phyloP scores from a whole-genome alignment of 2,888 invertebrate species.

The Ferrisia virgata region DNA sequence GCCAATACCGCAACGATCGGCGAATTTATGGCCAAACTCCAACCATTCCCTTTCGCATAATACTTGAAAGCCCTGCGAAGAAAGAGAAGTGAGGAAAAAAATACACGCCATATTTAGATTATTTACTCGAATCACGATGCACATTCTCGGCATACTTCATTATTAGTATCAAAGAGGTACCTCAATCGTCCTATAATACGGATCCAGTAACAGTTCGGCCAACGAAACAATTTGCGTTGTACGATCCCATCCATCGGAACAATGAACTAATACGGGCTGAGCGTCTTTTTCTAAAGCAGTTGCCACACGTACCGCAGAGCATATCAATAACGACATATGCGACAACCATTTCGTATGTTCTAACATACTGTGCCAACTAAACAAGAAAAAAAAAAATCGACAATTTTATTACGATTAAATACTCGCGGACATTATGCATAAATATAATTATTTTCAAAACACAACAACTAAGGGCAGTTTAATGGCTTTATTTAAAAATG shows the following conservation, averaged over 20 bases:
- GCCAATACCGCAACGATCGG: constrained; percentile 83
- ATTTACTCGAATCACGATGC: not conserved
- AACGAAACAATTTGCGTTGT: constrained; percentile 95
- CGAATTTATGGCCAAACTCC: constrained; percentile 97
- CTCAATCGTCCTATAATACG: constrained; percentile 88
- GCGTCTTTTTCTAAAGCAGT: constrained; percentile 76
- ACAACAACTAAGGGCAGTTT: not conserved
- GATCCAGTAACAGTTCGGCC: constrained; percentile 88
- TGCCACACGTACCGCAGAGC: constrained; percentile 76
- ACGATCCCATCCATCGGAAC: constrained; percentile 98
- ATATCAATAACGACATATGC: constrained; percentile 79
- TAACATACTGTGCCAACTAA: constrained; percentile 84
- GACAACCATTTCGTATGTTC: constrained; percentile 91
- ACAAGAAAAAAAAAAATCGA: constrained; percentile 49
- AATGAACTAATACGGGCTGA: constrained; percentile 91
- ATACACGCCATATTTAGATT: not conserved
- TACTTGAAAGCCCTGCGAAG: constrained; percentile 78
- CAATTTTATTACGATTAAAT: not conserved
- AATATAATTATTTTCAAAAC: not conserved
- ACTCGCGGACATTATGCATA: not conserved
- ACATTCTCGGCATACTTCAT: not conserved
- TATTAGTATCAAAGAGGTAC: constrained; percentile 60
- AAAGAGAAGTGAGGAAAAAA: not conserved
- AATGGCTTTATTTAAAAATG: not conserved
- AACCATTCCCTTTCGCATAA: constrained; percentile 96